phyloP scores from a whole-genome alignment of 2,113 vertebrate species.

The Amazona vittata region DNA sequence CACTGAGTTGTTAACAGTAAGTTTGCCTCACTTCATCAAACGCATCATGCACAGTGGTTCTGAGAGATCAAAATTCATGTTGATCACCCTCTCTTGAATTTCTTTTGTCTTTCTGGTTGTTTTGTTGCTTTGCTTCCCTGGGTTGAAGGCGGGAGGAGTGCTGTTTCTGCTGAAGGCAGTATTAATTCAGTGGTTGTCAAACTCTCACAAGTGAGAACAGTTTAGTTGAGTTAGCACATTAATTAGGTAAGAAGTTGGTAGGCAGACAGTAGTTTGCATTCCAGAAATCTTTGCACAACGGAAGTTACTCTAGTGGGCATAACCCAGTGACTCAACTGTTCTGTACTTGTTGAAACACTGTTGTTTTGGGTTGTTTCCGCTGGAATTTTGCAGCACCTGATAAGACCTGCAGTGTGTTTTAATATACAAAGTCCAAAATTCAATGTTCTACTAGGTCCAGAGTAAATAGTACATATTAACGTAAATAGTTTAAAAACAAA shows the following conservation, averaged over 20 bases:
- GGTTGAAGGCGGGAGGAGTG: background rate
- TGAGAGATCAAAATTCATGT: background rate
- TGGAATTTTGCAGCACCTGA: background rate
- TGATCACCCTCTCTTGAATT: background rate
- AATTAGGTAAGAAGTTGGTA: background rate
- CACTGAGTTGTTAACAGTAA: constrained; percentile 41
- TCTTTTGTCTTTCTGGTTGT: background rate
- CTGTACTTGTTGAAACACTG: background rate
- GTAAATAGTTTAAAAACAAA: background rate
- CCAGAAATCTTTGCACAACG: background rate
- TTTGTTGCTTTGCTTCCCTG: background rate
- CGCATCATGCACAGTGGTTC: background rate
- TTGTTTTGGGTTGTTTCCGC: accelerated
- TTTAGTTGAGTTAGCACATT: background rate
- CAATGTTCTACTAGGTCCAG: background rate
- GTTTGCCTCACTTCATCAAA: constrained; percentile 31
- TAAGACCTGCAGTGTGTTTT: background rate
- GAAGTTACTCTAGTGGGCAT: background rate
- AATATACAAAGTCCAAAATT: background rate
- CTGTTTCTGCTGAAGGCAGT: background rate
- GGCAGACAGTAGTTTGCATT: background rate
- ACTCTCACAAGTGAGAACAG: background rate
- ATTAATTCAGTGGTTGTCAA: background rate
- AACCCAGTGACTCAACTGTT: background rate
- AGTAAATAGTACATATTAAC: background rate